Evolutionary conservation across 2,113 vertebrate species (phyloP).

Genomic region (Puma concolor): DNA sequence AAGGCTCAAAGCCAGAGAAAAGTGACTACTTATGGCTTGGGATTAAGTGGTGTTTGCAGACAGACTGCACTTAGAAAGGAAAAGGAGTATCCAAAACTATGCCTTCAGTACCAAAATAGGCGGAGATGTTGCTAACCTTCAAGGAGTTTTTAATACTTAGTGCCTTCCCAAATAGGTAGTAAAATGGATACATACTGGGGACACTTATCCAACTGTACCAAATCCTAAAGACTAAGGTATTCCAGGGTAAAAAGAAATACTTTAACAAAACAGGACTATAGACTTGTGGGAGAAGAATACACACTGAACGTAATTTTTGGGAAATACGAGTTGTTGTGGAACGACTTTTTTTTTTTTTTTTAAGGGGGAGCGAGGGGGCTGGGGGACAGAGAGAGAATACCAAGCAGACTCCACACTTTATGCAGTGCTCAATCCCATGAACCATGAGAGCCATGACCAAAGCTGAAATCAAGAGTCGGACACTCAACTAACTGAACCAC

Average conservation of each 20-base stretch:
- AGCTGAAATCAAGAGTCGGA: not conserved
- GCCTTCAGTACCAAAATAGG: not conserved
- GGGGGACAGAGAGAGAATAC: not conserved
- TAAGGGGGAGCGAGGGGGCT: no score
- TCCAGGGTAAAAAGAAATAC: not conserved
- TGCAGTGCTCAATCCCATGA: no score
- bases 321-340: not conserved
- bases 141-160: not conserved
- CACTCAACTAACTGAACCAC: not conserved
- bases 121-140: not conserved
- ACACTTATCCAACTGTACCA: not conserved
- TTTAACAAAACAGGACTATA: not conserved
- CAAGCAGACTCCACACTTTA: not conserved
- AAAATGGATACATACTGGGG: not conserved
- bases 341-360: not conserved
- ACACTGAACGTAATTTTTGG: slow-evolving; percentile 6
- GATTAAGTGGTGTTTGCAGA: not conserved
- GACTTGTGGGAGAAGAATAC: not conserved
- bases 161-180: not conserved
- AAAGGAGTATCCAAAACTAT: not conserved
- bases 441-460: not conserved
- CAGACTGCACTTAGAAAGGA: not conserved
- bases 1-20: slow-evolving; percentile 17
- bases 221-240: not conserved
- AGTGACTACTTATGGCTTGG: slow-evolving; percentile 17